Base-by-base conservation (phyloP, 2,888 invertebrate genomes). In the Nebria brevicollis region DNA sequence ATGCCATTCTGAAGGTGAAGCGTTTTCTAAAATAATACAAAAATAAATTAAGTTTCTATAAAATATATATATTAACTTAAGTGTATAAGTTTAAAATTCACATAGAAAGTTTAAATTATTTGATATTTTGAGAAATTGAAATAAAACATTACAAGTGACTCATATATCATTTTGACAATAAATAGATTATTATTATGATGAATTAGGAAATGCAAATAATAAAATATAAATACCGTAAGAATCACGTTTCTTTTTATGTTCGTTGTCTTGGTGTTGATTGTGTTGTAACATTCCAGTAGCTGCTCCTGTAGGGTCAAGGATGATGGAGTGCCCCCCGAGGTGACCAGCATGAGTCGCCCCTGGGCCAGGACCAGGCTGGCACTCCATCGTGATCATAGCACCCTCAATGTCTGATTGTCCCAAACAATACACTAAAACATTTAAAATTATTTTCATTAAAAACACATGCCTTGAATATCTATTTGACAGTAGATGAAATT, bases 381-480 rank as follows among this genome's bases (percentile, higher is more conserved):
- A 89, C 89, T 89, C 89, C 89, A 89, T 89, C 86, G 89, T 89
- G 86, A 89, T 89, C 89, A 89, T 89, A 86, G 87, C 87, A 87
- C 88, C 87, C 88, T 89, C 89, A 88, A 88, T 89, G 74, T 79
- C 75, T 74, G 73, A 70, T 70, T 70, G 25, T 70, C 15, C 11
- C 42, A 41, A 25, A 43, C 73, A 41, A 15, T 20, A 42, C 75
- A 70, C 75, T 79, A 26, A 0, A 72, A 75, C 74, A 75, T 11
- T 70, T 3, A 80, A 76, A 76, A 34, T 34, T 34, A 34, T 34
- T 34, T 34, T 34, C 5, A 34, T 34, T 25, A 72, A 15, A 72
- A 26, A 26, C 20, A 26, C 8, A 72, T 20, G 20, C 20, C 20
- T 20, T 20, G 20, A 20, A 20, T 20, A 20, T 20, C 20, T 20